Evolutionary conservation across 2,888 invertebrate species (phyloP).

Genomic region (Tridacna gigas): DNA sequence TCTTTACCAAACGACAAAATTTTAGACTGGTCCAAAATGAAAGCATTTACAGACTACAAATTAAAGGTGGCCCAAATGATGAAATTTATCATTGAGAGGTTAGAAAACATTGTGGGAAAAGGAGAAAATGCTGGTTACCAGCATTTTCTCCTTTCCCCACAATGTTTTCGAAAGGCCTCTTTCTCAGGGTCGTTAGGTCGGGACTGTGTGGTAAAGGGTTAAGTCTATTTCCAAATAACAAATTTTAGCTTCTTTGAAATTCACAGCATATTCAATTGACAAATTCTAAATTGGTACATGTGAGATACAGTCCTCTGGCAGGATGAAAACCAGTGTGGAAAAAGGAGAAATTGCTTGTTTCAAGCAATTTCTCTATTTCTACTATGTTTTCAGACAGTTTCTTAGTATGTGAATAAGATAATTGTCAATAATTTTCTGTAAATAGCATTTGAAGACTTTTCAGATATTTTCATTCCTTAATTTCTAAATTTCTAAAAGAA

Average conservation of each 20-base stretch:
- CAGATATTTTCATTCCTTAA: no score
- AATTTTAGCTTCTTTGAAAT: no score
- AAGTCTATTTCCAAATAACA: background rate
- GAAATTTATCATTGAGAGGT: no score
- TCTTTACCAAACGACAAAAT: no score
- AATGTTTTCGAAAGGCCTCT: conserved; percentile 9
- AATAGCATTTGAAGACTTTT: background rate
- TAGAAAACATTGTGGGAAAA: conserved; percentile 2
- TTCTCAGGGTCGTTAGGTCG: background rate
- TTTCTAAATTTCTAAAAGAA: background rate
- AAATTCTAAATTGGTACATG: no score
- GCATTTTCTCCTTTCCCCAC: conserved; percentile 1
- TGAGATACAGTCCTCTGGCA: no score
- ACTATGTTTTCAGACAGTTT: background rate
- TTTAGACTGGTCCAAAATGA: no score
- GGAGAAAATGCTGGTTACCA: background rate
- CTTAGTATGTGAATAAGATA: background rate
- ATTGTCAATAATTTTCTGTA: background rate
- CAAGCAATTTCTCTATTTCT: background rate
- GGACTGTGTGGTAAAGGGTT: background rate
- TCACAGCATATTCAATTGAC: no score
- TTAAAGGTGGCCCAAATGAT: no score
- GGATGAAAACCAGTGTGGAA: background rate
- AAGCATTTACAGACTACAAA: no score
- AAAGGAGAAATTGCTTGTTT: background rate